A percentile compares a stretch with the other conserved stretches of the same genome.
Evolutionary conservation across 2,888 invertebrate species (phyloP).

Genomic region (Drosophila conformis): DNA sequence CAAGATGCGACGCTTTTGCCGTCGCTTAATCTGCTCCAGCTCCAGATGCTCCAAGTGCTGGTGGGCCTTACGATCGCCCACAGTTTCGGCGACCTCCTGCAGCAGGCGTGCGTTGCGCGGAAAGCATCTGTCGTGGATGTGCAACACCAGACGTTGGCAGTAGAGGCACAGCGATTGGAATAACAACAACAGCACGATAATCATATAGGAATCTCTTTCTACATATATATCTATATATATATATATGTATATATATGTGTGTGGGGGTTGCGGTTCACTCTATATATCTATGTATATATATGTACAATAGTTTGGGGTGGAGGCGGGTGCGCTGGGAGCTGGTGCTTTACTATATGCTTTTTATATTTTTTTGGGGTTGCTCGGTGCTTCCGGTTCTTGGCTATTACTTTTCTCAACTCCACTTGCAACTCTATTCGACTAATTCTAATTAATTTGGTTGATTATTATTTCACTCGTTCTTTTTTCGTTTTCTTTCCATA

Average conservation of each 20-base stretch:
- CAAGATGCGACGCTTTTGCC: conserved; percentile 68
- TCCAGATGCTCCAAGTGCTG: conserved; percentile 69
- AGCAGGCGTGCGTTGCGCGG: conserved; percentile 83
- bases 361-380: conserved; percentile 32
- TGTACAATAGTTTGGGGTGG: not conserved
- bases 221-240: not conserved
- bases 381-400: conserved; percentile 2
- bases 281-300: conserved; percentile 1
- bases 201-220: conserved; percentile 76
- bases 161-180: conserved; percentile 85
- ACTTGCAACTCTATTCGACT: conserved; percentile 9
- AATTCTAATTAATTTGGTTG: not conserved
- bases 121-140: conserved; percentile 84
- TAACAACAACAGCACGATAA: conserved; percentile 84
- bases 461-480: conserved; percentile 3
- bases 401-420: conserved; percentile 1
- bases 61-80: conserved; percentile 70
- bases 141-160: conserved; percentile 83
- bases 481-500: not conserved
- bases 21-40: conserved; percentile 60
- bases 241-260: not conserved
- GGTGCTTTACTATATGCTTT: not conserved
- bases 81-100: conserved; percentile 81
- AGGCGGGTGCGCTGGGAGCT: conserved; percentile 8
- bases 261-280: conserved; percentile 26